Evolutionary conservation across 2,888 invertebrate genomes (phyloP).

Genomic region (Ophion obscuratus): DNA sequence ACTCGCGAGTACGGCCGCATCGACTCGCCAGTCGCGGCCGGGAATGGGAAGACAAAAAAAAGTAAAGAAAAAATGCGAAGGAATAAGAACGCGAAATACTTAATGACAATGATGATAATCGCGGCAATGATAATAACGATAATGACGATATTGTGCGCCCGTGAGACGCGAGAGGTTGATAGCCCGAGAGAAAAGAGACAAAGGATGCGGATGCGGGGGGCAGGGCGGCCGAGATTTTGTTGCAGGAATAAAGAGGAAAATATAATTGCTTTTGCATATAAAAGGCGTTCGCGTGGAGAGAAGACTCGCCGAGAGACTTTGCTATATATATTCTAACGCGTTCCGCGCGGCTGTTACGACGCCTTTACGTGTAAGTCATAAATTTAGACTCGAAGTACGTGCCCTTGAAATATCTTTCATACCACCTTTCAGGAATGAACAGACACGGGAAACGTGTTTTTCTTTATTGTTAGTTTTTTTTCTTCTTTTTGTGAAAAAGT

Average conservation of each 20-base stretch:
- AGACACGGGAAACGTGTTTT: not conserved
- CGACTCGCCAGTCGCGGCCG: conserved; percentile 23
- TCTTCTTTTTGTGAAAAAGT: not conserved
- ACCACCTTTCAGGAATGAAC: conserved; percentile 7
- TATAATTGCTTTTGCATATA: conserved; percentile 33
- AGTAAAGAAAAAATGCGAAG: conserved; percentile 23
- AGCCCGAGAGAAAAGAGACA: conserved; percentile 36
- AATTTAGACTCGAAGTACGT: conserved; percentile 32
- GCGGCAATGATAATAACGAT: conserved; percentile 26
- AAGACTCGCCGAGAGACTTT: conserved; percentile 1
- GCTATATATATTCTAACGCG: conserved; percentile 32
- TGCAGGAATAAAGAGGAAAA: conserved; percentile 15
- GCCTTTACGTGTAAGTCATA: conserved; percentile 25
- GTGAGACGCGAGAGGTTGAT: conserved; percentile 16
- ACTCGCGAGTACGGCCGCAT: conserved; percentile 45
- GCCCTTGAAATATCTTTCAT: conserved; percentile 41
- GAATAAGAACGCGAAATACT: conserved; percentile 56
- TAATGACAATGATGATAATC: conserved; percentile 60
- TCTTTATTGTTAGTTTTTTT: not conserved
- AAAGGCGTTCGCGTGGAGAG: conserved; percentile 13
- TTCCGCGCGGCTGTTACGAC: conserved; percentile 28
- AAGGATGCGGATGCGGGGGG: not conserved
- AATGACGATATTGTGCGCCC: conserved; percentile 18
- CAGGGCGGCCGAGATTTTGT: not conserved
- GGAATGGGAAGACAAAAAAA: conserved; percentile 36